phyloP scores from a whole-genome alignment of 2,113 vertebrate genomes.

The Chionis minor region DNA sequence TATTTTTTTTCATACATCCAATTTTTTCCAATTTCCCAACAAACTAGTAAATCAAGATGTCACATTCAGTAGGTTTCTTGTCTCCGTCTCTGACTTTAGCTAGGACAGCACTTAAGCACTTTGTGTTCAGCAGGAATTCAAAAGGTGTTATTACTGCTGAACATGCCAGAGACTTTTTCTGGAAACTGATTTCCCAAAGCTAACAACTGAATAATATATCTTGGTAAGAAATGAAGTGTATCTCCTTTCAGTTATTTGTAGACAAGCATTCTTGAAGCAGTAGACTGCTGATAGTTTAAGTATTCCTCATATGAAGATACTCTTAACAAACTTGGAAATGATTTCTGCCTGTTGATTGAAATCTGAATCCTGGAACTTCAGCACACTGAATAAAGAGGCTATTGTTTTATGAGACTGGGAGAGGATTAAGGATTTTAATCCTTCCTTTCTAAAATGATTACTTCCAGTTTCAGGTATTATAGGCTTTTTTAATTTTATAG shows the following conservation, averaged over 20 bases:
- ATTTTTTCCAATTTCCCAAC: background rate
- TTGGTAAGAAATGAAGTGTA: background rate
- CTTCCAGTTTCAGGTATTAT: background rate
- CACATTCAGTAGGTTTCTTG: background rate
- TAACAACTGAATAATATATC: background rate
- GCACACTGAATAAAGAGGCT: background rate
- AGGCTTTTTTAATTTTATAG: background rate
- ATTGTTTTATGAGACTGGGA: background rate
- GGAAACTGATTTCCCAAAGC: background rate
- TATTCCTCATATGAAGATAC: background rate
- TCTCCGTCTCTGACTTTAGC: background rate
- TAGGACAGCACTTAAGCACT: background rate
- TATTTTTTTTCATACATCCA: background rate
- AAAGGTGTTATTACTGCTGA: background rate
- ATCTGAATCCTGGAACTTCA: background rate
- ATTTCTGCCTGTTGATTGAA: background rate
- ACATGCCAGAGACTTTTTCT: background rate
- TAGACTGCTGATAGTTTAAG: background rate
- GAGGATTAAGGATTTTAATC: background rate
- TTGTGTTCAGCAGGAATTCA: background rate
- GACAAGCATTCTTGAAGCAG: background rate
- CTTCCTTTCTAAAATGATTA: background rate
- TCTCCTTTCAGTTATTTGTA: background rate
- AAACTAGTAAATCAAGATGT: background rate
- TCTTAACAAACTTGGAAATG: background rate